Conservation (phyloP, 37 sponge, comb jelly and placozoan genomes). For the Tethya wilhelma region DNA sequence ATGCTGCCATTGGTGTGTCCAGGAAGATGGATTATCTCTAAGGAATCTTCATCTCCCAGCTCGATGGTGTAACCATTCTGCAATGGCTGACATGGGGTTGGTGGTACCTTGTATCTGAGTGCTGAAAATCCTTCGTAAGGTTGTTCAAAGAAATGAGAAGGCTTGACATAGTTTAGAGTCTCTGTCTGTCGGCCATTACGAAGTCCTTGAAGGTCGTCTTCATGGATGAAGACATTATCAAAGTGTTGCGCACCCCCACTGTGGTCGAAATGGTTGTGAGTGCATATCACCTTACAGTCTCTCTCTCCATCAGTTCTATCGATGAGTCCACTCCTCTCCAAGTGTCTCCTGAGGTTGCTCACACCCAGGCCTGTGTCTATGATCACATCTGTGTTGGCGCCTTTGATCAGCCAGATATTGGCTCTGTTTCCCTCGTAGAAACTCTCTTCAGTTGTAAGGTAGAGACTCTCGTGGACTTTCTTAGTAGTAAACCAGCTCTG, state of each 20-base stretch:
- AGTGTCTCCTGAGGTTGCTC: background rate
- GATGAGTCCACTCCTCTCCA: background rate
- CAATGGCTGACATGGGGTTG: background rate
- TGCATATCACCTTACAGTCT: constrained; percentile 3
- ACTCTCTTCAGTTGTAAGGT: background rate
- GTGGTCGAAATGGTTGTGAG: constrained; percentile 4
- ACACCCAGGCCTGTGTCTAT: constrained; percentile 15
- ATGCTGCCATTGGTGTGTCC: constrained; percentile 12
- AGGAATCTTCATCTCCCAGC: constrained; percentile 1
- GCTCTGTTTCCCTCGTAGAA: constrained; percentile 18
- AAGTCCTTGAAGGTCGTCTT: background rate
- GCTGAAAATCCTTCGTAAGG: background rate
- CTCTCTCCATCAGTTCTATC: background rate
- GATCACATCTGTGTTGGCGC: background rate
- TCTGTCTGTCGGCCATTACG: constrained; percentile 13
- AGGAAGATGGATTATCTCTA: constrained; percentile 6
- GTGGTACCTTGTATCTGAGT: background rate
- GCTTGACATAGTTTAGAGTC: constrained; percentile 14
- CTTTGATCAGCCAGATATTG: constrained; percentile 16
- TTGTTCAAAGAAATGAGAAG: background rate
- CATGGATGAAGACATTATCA: constrained; percentile 11
- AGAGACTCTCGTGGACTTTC: background rate
- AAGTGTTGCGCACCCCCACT: constrained; percentile 9
- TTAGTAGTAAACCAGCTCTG: too few relatives aligned
- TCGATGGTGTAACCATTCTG: background rate